Percentiles rank a stretch among this genome's conserved stretches.
phyloP scores from a whole-genome alignment of 2,888 invertebrate genomes.

The Callinectes sapidus region DNA sequence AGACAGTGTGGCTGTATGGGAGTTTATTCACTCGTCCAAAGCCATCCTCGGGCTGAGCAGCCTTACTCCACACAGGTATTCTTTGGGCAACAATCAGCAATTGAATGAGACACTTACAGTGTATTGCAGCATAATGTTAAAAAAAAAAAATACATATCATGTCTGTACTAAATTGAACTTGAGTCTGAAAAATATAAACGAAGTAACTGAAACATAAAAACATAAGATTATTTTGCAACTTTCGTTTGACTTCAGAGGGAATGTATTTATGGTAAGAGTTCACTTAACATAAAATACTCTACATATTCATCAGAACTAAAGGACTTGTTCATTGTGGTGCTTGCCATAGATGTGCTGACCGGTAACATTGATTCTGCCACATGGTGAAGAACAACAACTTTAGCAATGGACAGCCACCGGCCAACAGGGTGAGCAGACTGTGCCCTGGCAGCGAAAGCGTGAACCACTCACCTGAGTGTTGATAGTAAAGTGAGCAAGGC shows the following conservation, averaged over 20 bases:
- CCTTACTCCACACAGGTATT: too few species aligned
- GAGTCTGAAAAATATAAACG: not conserved
- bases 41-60: too few species aligned
- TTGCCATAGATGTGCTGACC: not conserved
- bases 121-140: too few species aligned
- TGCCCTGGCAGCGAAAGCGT: not conserved
- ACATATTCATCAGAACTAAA: not conserved
- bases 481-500: slow-evolving; percentile 44
- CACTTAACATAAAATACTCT: not conserved
- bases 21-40: not conserved
- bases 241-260: not conserved
- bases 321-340: not conserved
- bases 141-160: not conserved
- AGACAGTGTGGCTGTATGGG: not conserved
- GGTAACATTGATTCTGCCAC: not conserved
- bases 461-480: slow-evolving; percentile 54
- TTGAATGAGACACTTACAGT: too few species aligned
- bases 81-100: too few species aligned
- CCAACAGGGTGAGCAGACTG: not conserved
- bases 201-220: too few species aligned
- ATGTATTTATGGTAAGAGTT: not conserved
- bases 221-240: not conserved
- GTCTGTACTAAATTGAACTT: not conserved
- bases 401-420: not conserved
- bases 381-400: not conserved